These are phyloP conservation scores for Daktulosphaira vitifoliae DNA, from an alignment of 1,140 invertebrate species.

Conservation along the genomic window DNA sequence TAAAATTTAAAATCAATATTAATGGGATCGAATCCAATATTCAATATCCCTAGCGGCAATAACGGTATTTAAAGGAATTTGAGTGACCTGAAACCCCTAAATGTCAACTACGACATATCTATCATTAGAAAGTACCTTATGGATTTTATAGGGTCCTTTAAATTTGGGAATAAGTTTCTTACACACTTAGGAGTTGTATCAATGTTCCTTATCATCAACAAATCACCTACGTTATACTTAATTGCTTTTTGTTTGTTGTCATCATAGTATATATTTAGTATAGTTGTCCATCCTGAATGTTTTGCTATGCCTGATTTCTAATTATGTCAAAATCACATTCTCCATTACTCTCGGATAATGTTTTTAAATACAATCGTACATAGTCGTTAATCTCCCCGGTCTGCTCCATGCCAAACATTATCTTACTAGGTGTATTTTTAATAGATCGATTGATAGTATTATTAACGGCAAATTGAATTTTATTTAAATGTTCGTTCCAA, in stretches of 20 bases:
- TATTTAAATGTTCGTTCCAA: conserved; percentile 21
- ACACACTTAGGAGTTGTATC: neutral
- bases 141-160: too few relatives aligned
- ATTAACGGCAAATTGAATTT: conserved; percentile 36
- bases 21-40: too few relatives aligned
- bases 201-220: neutral
- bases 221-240: neutral
- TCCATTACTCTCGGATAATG: neutral
- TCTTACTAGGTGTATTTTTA: conserved; percentile 32
- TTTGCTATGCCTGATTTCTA: neutral
- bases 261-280: neutral
- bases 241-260: neutral
- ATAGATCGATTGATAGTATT: conserved; percentile 35
- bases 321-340: neutral
- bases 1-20: too few relatives aligned
- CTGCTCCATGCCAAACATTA: too few relatives aligned
- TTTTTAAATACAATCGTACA: neutral
- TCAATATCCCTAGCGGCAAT: too few relatives aligned
- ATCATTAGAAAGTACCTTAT: neutral
- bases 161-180: neutral
- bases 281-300: neutral
- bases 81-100: neutral
- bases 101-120: neutral
- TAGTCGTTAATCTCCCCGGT: too few relatives aligned
- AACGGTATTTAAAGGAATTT: too few relatives aligned